Evolutionary conservation across 2,888 invertebrate species (phyloP), one percentile per base, ranked within the genome.

Genomic region (Spodoptera littoralis): DNA sequence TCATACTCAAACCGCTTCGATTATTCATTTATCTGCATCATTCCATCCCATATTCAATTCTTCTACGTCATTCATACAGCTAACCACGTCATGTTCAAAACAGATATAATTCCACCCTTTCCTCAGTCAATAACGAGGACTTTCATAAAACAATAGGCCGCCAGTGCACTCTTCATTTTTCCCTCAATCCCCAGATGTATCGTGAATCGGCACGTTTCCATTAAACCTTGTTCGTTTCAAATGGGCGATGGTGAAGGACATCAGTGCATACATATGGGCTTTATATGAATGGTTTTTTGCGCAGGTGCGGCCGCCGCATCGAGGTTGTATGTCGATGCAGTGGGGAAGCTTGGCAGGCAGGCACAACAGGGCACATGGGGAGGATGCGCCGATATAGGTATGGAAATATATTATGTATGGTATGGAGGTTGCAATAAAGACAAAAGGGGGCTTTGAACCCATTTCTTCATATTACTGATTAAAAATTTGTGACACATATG

Each of bases 341-440:
- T 98, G 88, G 97, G 97, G 79, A 98, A 98, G 92, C 95, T 98
- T 88, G 98, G 98, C 70, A 95, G 97, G 78, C 98, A 98, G 89
- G 98, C 98, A 60, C 98, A 98, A 91, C 98, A 98, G 91, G 98
- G 98, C 79, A 97, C 97, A 47, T 97, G 97, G 97, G 97, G 97
- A 78, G 98, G 98, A 89, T 98, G 98, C 78, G 97, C 97, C 76
- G 98, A 98, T 95, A 98, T 98, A 83, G 98, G 98, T 98, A 95
- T 96, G 53, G 13, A 22, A 60, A 27, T 61, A 42, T 54, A 49
- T 64, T 58, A 52, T 65, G 96, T 93, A 73, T 55, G 55, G 36
- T 57, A 36, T 36, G 36, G 6, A 36, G 9, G 8, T 9, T 8
- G 9, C 8, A 36, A 9, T 36, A 36, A 36, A 36, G 36, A 36